Evolutionary conservation across 53 echinoderm and acorn worm species (phyloP).

Genomic region (Arbacia lixula): DNA sequence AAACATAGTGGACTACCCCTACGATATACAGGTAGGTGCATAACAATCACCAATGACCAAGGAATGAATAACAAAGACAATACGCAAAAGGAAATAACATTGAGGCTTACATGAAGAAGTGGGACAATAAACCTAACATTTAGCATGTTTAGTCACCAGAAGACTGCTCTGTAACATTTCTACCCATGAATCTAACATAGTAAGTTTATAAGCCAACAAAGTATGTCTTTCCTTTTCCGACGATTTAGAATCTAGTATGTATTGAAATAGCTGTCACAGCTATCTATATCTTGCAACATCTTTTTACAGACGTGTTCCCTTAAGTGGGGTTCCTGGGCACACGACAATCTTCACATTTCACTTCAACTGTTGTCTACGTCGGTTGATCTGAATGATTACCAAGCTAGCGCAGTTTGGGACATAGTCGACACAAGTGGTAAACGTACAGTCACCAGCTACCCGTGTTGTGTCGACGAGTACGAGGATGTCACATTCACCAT

Average conservation of each 20-base stretch:
- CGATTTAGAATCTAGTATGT: no score
- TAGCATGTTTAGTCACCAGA: no score
- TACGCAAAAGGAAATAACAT: no score
- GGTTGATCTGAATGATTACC: background rate
- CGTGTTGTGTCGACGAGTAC: background rate
- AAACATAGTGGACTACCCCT: constrained; percentile 8
- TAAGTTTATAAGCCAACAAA: no score
- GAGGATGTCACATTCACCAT: constrained; percentile 2
- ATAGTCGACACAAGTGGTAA: background rate
- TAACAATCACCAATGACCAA: background rate
- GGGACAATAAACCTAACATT: no score
- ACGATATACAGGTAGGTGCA: constrained; percentile 2
- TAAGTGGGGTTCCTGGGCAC: constrained; percentile 12
- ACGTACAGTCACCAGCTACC: background rate
- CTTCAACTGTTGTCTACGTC: background rate
- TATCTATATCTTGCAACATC: no score
- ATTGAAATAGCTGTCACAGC: no score
- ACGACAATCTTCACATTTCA: background rate
- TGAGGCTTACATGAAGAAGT: no score
- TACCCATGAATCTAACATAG: no score
- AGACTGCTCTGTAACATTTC: no score
- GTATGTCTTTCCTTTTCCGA: no score
- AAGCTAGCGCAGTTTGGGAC: background rate
- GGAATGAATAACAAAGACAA: background rate
- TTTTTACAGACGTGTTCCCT: background rate